A percentile compares a stretch with the other conserved stretches of the same genome.
These are phyloP conservation scores for Ernsta delagoae DNA, from an alignment of 2,888 invertebrate genomes.

Conservation along the genomic window DNA sequence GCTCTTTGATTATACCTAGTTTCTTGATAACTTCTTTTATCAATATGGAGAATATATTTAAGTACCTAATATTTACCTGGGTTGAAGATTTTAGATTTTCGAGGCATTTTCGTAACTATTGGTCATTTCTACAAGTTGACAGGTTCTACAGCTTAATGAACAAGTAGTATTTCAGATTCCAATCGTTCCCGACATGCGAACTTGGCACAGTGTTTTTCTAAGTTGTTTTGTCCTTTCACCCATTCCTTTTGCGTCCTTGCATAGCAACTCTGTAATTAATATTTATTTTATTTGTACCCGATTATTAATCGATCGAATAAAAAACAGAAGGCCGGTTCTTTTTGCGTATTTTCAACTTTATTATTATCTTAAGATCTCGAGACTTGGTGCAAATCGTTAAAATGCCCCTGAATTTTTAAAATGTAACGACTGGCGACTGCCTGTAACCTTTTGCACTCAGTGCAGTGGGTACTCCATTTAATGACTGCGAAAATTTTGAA, in stretches of 20 bases:
- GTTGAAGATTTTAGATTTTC: too few species aligned
- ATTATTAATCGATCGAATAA: slow-evolving; percentile 1
- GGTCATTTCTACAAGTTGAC: background rate
- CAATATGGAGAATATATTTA: too few species aligned
- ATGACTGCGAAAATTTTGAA: too few species aligned
- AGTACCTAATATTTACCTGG: too few species aligned
- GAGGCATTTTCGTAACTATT: background rate
- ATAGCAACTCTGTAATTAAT: slow-evolving; percentile 6
- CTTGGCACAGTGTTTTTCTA: slow-evolving; percentile 8
- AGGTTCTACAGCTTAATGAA: background rate
- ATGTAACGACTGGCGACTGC: too few species aligned
- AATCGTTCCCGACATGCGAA: background rate
- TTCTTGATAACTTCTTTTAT: too few species aligned
- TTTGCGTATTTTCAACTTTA: background rate
- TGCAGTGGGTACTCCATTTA: background rate
- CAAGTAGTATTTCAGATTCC: slow-evolving; percentile 3
- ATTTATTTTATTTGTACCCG: slow-evolving; percentile 7
- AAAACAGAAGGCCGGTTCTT: background rate
- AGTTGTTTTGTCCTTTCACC: slow-evolving; percentile 22
- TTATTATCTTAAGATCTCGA: too few species aligned
- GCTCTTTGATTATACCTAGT: too few species aligned
- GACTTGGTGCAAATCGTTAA: too few species aligned
- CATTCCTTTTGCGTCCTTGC: slow-evolving; percentile 17
- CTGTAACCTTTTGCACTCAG: background rate
- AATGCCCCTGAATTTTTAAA: too few species aligned